Evolutionary conservation across 1,140 invertebrate genomes (phyloP).

Genomic region (Adoxophyes honmai): DNA sequence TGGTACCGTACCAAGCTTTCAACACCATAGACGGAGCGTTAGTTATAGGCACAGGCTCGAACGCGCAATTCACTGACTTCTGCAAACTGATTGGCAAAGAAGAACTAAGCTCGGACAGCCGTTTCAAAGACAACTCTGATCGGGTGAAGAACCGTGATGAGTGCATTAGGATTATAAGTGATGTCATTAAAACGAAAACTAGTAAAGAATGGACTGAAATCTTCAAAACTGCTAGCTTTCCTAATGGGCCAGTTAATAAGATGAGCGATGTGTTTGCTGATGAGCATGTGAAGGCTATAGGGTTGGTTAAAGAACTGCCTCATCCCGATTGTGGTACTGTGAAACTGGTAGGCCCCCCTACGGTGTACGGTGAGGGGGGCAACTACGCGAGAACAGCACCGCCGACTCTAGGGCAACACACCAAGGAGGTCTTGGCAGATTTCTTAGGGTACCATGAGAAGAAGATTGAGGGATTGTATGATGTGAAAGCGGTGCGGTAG

Average conservation of each 20-base stretch:
- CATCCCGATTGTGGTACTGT: slow-evolving; percentile 85
- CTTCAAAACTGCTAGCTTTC: slow-evolving; percentile 87
- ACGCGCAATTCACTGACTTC: slow-evolving; percentile 86
- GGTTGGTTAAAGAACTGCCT: slow-evolving; percentile 86
- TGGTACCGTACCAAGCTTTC: slow-evolving; percentile 96
- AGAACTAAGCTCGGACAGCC: slow-evolving; percentile 80
- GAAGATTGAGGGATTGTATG: slow-evolving; percentile 78
- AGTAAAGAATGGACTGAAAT: slow-evolving; percentile 87
- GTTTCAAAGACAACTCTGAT: slow-evolving; percentile 84
- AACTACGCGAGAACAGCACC: slow-evolving; percentile 87
- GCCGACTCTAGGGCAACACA: slow-evolving; percentile 93
- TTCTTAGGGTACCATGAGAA: slow-evolving; percentile 83
- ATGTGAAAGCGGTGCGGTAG: slow-evolving; percentile 48
- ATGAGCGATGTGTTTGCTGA: slow-evolving; percentile 92
- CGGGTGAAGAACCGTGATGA: slow-evolving; percentile 88
- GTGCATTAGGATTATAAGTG: slow-evolving; percentile 81
- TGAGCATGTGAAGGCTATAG: slow-evolving; percentile 87
- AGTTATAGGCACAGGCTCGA: slow-evolving; percentile 90
- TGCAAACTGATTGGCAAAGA: slow-evolving; percentile 81
- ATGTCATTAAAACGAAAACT: slow-evolving; percentile 81
- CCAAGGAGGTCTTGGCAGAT: slow-evolving; percentile 83
- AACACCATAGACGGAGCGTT: slow-evolving; percentile 89
- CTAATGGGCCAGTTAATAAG: slow-evolving; percentile 93
- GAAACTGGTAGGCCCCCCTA: slow-evolving; percentile 91
- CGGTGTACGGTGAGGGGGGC: slow-evolving; percentile 85